phyloP scores from a whole-genome alignment of 2,797 vertebrate species.

The Microchirus variegatus region DNA sequence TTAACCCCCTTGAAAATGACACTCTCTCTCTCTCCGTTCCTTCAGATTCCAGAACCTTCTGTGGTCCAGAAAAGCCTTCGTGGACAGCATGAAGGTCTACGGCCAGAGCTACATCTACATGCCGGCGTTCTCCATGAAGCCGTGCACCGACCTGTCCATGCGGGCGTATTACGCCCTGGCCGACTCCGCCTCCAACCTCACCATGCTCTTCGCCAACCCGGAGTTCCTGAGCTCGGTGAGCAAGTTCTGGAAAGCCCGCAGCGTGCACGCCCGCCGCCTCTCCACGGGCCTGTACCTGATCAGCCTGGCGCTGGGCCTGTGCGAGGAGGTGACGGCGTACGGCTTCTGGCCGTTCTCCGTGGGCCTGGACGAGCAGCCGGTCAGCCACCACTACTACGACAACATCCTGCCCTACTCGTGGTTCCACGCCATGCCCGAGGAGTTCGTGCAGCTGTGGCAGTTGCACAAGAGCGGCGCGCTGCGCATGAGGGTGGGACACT shows the following conservation, averaged over 20 bases:
- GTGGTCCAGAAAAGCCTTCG: slow-evolving; percentile 93
- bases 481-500: slow-evolving; percentile 87
- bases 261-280: slow-evolving; percentile 91
- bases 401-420: slow-evolving; percentile 90
- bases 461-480: slow-evolving; percentile 92
- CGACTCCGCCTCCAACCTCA: slow-evolving; percentile 89
- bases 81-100: slow-evolving; percentile 92
- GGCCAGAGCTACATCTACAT: slow-evolving; percentile 95
- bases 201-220: slow-evolving; percentile 94
- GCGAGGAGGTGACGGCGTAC: slow-evolving; percentile 93
- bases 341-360: slow-evolving; percentile 97
- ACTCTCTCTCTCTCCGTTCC: background rate
- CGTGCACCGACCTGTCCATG: slow-evolving; percentile 91
- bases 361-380: slow-evolving; percentile 83
- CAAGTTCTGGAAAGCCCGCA: slow-evolving; percentile 92
- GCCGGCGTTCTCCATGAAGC: slow-evolving; percentile 96
- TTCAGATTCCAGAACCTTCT: slow-evolving; percentile 93
- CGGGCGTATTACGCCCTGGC: slow-evolving; percentile 89
- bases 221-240: slow-evolving; percentile 92
- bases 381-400: slow-evolving; percentile 98
- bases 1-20: no score
- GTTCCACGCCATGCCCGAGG: slow-evolving; percentile 97
- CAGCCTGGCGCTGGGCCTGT: slow-evolving; percentile 92
- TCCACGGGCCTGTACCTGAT: slow-evolving; percentile 96
- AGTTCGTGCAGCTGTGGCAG: slow-evolving; percentile 96